Base-by-base conservation (phyloP, 2,797 vertebrate species). In the Diplodus sargus region DNA sequence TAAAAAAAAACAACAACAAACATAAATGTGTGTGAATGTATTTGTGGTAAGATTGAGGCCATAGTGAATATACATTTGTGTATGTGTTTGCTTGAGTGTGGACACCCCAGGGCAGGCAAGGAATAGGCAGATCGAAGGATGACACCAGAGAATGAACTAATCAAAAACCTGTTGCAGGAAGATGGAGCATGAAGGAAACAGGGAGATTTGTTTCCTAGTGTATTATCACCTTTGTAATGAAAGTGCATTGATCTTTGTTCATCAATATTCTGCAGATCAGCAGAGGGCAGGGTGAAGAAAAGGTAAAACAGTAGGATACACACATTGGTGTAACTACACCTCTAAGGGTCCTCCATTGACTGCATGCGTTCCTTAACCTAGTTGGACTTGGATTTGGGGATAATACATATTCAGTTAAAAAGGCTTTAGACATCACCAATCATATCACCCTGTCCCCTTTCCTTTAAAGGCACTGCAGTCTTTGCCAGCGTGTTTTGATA, bases 221-320 rank as follows among this genome's bases (percentile, higher is more conserved):
- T 48, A 81, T 87, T 62, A 62, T 70, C 12, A 2, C 54, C 57
- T 83, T 87, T 88, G 82, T 70, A 84, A 88, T 76, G 78, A 71
- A 65, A 80, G 58, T n/a, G n/a, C 65, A 85, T 88, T 84, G 84
- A 89, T 89, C 83, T 82, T 12, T 63, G 60, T 73, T 87, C 76
- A 82, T 91, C 84, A 79, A 81, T 90, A 90, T 83, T 87, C 84
- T 48, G 8, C 60, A 82, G 71, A 86, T 78, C 73, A 76, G 68
- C 68, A 76, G 75, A 68, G 57, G 67, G 28, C 51, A 20, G 45
- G 72, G 70, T 79, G 70, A 84, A 73, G 79, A 45, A 53, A 18
- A 73, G 80, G 59, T 53, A 85, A 60, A 81, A 79, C 85, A 81
- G 80, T 68, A 22, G 85, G 86, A 74, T 34, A 30, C 28, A 83